These are phyloP conservation scores for Drosophila leontia DNA, from an alignment of 1,140 invertebrate species.

Conservation along the genomic window DNA sequence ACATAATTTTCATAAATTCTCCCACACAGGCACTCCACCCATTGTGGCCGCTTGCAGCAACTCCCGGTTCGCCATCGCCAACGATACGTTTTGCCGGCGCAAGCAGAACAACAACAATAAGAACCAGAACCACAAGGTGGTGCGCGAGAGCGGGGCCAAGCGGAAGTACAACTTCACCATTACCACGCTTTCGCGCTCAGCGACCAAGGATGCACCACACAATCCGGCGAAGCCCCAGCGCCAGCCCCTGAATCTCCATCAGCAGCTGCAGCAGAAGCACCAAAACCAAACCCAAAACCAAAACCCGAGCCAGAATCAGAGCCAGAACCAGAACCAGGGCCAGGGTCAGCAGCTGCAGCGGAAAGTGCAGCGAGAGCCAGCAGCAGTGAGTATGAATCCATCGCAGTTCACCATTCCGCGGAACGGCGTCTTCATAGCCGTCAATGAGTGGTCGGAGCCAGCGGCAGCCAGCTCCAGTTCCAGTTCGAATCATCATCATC, in stretches of 20 bases:
- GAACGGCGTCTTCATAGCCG: conserved; percentile 81
- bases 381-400: conserved; percentile 50
- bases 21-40: conserved; percentile 8
- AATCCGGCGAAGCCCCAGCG: conserved; percentile 21
- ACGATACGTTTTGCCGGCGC: conserved; percentile 73
- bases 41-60: conserved; percentile 60
- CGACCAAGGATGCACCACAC: conserved; percentile 39
- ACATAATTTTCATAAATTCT: background rate
- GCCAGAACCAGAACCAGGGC: background rate
- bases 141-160: conserved; percentile 63
- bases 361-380: conserved; percentile 20
- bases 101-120: conserved; percentile 78
- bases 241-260: conserved; percentile 15
- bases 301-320: conserved; percentile 7
- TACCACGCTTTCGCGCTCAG: conserved; percentile 72
- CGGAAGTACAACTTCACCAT: conserved; percentile 82
- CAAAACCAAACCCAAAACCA: background rate
- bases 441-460: conserved; percentile 81
- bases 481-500: conserved; percentile 38
- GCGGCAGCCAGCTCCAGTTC: conserved; percentile 28
- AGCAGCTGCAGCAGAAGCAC: background rate
- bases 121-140: conserved; percentile 71
- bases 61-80: conserved; percentile 71
- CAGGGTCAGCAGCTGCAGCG: conserved; percentile 14
- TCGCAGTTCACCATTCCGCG: conserved; percentile 76